Evolutionary conservation across 2,797 vertebrate species (phyloP), one percentile per base, ranked within the genome.

Genomic region (Onychomys leucogaster): DNA sequence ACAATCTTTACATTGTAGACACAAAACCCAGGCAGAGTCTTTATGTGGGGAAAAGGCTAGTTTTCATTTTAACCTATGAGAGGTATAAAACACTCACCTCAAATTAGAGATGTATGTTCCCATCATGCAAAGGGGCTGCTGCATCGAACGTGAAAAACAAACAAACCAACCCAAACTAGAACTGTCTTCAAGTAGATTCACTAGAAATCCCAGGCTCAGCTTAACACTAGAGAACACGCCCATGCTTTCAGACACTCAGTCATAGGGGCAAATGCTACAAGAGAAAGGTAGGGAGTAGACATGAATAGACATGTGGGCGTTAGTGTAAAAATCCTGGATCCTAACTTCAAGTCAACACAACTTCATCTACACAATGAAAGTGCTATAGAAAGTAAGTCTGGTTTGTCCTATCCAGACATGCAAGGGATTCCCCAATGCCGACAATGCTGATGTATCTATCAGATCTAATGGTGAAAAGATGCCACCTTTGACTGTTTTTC

Each of bases 181-280:
- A 75, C 0, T 69, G 13, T 46, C 37, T 55, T 46, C 37, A 81
- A 49, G 69, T n/a, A n/a, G 32, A 77, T 43, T 73, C 23, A 49
- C 9, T 4, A 82, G 81, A 67, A 90, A 88, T 57, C 49, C 71
- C 0, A 41, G 37, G 59, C 57, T 88, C 81, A 86, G 94, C 89
- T 80, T 55, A 92, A 96, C 17, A 55, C 0, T 71, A 93, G 94
- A 69, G 91, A 97, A 97, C 23, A n/a, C 67, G 96, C 89, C 96
- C 88, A 59, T 29, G 61, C 29, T 98, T 89, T 55, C 55, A 55
- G 4, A 55, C 0, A 29, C 77, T 95, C 96, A 95, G 92, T 98
- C 97, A 69, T 97, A 69, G 5, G 95, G 87, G 59, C 73, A 97
- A 89, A 96, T 61, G n/a, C 89, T 55, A 98, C 87, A 96, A 87